Evolutionary conservation across 2,888 invertebrate genomes (phyloP), one percentile per base, ranked within the genome.

Genomic region (Volucella bombylans): DNA sequence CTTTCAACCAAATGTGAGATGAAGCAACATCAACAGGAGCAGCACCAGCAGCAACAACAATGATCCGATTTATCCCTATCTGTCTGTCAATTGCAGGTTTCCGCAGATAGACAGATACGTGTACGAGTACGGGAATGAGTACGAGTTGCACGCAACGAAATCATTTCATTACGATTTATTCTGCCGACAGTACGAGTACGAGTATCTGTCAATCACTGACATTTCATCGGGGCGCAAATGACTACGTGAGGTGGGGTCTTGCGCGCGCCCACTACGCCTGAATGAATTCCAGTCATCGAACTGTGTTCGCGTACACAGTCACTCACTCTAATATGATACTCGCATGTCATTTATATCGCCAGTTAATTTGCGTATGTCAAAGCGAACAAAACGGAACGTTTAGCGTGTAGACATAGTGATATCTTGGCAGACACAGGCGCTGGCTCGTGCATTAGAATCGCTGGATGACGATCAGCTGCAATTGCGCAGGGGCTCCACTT

Each of bases 341-440:
- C 55, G 69, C 73, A 69, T 74, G 69, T 83, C 80, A 65, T 67
- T 71, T 76, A 78, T 59, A 83, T 83, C 76, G 57, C 43, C 81
- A 77, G 61, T 62, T 77, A 72, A 85, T 85, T 85, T 85, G 81
- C 85, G 81, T 85, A 77, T 76, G 85, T 85, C 85, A 77, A 79
- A 71, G 69, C 69, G 69, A 71, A 69, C 83, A 83, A 79, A 83
- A 71, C 79, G 68, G 15, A 78, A 68, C 78, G 81, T 54, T 82
- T 81, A 47, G 67, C 72, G 72, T 64, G 71, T 67, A 81, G 85
- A 85, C 31, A 6, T 31, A 31, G 31, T 6, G 31, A 31, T 31
- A 31, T 31, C 31, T 31, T 31, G 31, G 31, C 31, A 31, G 6
- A 31, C 31, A 31, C 76, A 77, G 65, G 59, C 62, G 52, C 76